A percentile compares a stretch with the other conserved stretches of the same genome.
Evolutionary conservation across 2,888 invertebrate species (phyloP).

Genomic region (Aquatica leii): DNA sequence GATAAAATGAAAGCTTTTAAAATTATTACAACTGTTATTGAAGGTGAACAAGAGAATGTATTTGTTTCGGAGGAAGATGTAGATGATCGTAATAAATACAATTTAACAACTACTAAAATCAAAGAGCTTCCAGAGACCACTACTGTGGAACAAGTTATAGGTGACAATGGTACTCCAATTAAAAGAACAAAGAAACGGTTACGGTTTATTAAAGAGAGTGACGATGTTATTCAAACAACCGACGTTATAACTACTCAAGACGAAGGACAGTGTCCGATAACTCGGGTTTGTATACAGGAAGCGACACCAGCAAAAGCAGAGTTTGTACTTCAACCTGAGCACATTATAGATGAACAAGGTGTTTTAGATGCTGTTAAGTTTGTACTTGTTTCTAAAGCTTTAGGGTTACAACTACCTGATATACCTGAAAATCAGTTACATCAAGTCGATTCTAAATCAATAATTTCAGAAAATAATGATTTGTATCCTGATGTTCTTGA

Average conservation of each 20-base stretch:
- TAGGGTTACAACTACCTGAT: slow-evolving; percentile 13
- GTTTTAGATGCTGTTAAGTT: slow-evolving; percentile 48
- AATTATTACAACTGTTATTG: slow-evolving; percentile 54
- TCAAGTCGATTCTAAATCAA: slow-evolving; percentile 28
- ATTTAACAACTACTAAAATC: slow-evolving; percentile 24
- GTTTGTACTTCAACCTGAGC: slow-evolving; percentile 17
- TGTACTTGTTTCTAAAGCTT: slow-evolving; percentile 19
- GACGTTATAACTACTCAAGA: slow-evolving; percentile 48
- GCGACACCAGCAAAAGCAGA: slow-evolving; percentile 46
- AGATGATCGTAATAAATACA: background rate
- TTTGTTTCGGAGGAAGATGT: slow-evolving; percentile 31
- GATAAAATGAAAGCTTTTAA: slow-evolving; percentile 50
- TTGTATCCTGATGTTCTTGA: slow-evolving; percentile 44
- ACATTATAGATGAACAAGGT: slow-evolving; percentile 43
- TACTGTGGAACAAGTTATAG: slow-evolving; percentile 32
- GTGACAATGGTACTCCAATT: slow-evolving; percentile 33
- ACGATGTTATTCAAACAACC: slow-evolving; percentile 18
- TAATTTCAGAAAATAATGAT: too few species aligned
- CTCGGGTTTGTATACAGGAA: slow-evolving; percentile 34
- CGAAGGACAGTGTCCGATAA: slow-evolving; percentile 38
- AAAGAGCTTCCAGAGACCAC: slow-evolving; percentile 34
- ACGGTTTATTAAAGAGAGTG: slow-evolving; percentile 29
- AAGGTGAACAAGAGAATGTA: slow-evolving; percentile 46
- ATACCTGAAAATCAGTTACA: slow-evolving; percentile 38
- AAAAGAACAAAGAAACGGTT: slow-evolving; percentile 22